A percentile compares a stretch with the other conserved stretches of the same genome.
These are phyloP conservation scores for Listrodromus nycthemerus DNA, from an alignment of 2,888 invertebrate genomes.

Conservation along the genomic window DNA sequence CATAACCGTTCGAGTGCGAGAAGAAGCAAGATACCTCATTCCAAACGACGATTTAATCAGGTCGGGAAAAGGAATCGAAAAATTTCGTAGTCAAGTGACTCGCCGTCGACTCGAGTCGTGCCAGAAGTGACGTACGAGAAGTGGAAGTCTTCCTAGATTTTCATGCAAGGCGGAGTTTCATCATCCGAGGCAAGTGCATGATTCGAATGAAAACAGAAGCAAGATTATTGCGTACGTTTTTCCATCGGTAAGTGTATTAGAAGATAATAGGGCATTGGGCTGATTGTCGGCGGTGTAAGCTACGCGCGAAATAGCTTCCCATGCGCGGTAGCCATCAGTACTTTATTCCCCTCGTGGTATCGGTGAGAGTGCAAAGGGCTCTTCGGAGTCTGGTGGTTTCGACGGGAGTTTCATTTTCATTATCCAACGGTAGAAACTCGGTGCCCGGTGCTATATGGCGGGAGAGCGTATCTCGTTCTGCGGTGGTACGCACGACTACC, in stretches of 20 bases:
- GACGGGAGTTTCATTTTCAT: conserved; percentile 66
- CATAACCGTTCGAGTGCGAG: conserved; percentile 12
- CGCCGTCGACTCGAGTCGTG: too few relatives aligned
- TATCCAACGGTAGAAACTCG: conserved; percentile 50
- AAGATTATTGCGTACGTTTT: background rate
- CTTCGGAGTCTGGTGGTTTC: conserved; percentile 2
- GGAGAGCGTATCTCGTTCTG: conserved; percentile 31
- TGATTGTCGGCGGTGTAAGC: conserved; percentile 12
- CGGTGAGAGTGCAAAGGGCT: conserved; percentile 50
- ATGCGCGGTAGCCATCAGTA: conserved; percentile 53
- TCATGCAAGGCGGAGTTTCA: background rate
- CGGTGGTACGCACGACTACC: conserved; percentile 10
- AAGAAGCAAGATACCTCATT: background rate
- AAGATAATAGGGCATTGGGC: conserved; percentile 39
- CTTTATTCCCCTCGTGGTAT: conserved; percentile 25
- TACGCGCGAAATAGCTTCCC: conserved; percentile 50
- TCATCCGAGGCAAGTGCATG: background rate
- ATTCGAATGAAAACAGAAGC: conserved; percentile 11
- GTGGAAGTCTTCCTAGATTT: too few relatives aligned
- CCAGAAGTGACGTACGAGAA: too few relatives aligned
- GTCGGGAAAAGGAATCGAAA: too few relatives aligned
- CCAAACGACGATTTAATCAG: background rate
- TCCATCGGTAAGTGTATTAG: background rate
- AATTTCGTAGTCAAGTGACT: too few relatives aligned
- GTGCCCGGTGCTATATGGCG: conserved; percentile 51